Conservation (phyloP, 2,113 vertebrate species). For the Pseudorectes ferrugineus region DNA sequence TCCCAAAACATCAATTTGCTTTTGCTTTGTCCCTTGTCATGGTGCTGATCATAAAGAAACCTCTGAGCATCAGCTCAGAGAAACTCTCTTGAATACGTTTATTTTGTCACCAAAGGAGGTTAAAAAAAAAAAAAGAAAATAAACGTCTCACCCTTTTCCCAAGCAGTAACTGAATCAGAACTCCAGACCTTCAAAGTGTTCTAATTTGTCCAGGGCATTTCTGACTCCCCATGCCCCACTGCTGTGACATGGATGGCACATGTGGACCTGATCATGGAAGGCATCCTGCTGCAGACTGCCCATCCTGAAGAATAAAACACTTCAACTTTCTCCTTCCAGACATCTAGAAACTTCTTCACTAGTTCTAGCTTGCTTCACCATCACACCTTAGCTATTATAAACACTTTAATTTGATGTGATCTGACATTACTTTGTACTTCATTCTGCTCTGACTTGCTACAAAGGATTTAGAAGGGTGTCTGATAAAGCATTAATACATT, state of each 20-base stretch:
- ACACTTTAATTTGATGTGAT: not conserved
- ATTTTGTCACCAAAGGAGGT: not conserved
- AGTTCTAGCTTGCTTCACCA: not conserved
- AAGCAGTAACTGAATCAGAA: not conserved
- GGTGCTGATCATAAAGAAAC: not conserved
- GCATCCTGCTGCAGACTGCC: not conserved
- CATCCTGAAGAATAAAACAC: not conserved
- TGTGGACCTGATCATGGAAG: not conserved
- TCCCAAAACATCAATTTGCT: not conserved
- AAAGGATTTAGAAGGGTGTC: not conserved
- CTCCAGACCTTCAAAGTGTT: not conserved
- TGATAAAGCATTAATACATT: not conserved
- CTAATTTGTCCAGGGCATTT: not conserved
- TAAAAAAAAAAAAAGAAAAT: not conserved
- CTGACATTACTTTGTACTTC: not conserved
- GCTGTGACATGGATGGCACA: fast-evolving
- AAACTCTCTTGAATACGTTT: not conserved
- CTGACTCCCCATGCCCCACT: fast-evolving
- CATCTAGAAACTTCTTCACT: not conserved
- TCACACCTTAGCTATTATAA: not conserved
- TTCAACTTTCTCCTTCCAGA: not conserved
- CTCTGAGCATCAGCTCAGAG: not conserved
- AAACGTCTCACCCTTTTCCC: not conserved
- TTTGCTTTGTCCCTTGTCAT: not conserved
- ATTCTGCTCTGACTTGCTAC: not conserved